phyloP scores from a whole-genome alignment of 2,888 invertebrate species.

The Meiosimyza platycephala region DNA sequence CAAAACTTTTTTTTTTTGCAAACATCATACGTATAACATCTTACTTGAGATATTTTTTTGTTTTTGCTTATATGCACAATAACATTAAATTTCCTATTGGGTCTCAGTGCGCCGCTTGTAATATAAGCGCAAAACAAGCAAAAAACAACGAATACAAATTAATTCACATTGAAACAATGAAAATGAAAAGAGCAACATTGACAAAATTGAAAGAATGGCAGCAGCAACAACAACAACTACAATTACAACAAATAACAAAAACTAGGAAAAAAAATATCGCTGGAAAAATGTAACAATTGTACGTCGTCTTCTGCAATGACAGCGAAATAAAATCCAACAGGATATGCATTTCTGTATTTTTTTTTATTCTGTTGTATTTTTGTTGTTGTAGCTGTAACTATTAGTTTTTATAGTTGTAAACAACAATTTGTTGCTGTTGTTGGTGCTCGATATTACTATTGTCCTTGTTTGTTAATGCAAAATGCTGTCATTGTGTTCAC shows the following conservation, averaged over 20 bases:
- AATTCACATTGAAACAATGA: slow-evolving; percentile 11
- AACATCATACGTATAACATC: too few relatives aligned
- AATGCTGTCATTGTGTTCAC: too few relatives aligned
- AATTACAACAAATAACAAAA: too few relatives aligned
- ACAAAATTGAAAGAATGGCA: background rate
- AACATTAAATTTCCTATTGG: too few relatives aligned
- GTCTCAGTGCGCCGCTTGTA: too few relatives aligned
- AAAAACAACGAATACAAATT: background rate
- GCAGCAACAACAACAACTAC: background rate
- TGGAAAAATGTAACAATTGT: background rate
- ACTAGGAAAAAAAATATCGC: too few relatives aligned
- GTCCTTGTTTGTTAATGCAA: too few relatives aligned
- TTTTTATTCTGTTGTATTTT: background rate
- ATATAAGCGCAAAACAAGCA: too few relatives aligned
- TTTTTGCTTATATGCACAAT: too few relatives aligned
- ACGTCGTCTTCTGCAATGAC: background rate
- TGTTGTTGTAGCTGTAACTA: too few relatives aligned
- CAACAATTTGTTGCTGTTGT: background rate
- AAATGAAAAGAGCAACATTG: slow-evolving; percentile 1
- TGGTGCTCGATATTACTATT: background rate
- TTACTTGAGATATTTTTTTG: too few relatives aligned
- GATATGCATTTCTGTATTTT: background rate
- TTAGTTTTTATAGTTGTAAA: background rate
- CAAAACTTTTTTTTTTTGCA: too few relatives aligned
- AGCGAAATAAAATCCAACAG: slow-evolving; percentile 10